Evolutionary conservation across 2,113 vertebrate species (phyloP).

Genomic region (Protomyctophum bolini): DNA sequence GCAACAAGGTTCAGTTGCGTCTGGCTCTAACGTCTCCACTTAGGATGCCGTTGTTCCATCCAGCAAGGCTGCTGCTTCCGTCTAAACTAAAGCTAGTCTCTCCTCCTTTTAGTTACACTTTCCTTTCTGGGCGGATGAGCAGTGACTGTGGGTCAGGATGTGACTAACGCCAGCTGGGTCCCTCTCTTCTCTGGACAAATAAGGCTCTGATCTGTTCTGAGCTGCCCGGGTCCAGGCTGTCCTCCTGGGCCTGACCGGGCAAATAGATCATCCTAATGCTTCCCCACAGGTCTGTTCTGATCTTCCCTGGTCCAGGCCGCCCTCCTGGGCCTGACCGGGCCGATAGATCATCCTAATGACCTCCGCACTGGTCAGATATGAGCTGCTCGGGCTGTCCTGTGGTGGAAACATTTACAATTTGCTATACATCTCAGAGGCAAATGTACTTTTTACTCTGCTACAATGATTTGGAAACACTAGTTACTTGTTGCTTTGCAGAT

Average conservation of each 20-base stretch:
- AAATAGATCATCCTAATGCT: not conserved
- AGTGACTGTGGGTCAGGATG: slow-evolving; percentile 4
- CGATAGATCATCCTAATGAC: too few relatives aligned
- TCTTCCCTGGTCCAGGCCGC: too few relatives aligned
- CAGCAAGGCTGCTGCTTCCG: slow-evolving; percentile 11
- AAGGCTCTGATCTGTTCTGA: slow-evolving; percentile 47
- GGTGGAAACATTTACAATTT: too few relatives aligned
- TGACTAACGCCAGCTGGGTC: slow-evolving; percentile 42
- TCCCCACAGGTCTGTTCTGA: too few relatives aligned
- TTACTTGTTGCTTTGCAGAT: too few relatives aligned
- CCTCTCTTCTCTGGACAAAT: slow-evolving; percentile 50
- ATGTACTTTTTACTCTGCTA: too few relatives aligned
- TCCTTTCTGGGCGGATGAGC: slow-evolving; percentile 47
- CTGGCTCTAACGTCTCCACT: slow-evolving; percentile 29
- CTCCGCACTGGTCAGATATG: too few relatives aligned
- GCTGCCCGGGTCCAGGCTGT: not conserved
- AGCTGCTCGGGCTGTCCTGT: too few relatives aligned
- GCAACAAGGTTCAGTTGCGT: slow-evolving; percentile 28
- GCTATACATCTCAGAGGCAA: too few relatives aligned
- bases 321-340: too few relatives aligned
- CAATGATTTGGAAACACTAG: too few relatives aligned
- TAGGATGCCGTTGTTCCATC: slow-evolving; percentile 40
- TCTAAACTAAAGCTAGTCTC: slow-evolving; percentile 17
- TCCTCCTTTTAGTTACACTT: slow-evolving; percentile 8
- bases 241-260: not conserved